Conservation (phyloP, 30 jellyfish, hydroid and myxozoan species). For the Clytia hemisphaerica region DNA sequence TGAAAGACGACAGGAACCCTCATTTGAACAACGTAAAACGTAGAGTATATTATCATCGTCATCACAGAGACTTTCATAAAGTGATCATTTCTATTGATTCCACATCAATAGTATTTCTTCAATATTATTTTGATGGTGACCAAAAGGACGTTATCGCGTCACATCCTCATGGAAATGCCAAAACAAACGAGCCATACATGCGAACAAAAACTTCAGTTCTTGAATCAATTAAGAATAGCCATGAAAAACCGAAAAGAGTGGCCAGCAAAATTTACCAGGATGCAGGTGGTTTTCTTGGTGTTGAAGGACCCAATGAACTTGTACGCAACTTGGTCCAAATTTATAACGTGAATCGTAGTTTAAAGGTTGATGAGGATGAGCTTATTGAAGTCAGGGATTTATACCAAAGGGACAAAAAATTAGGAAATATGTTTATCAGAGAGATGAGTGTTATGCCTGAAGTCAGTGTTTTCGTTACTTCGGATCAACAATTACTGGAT, state of each 20-base stretch:
- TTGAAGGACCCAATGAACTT: background rate
- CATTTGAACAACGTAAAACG: too few relatives aligned
- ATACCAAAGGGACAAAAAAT: background rate
- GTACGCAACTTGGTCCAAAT: background rate
- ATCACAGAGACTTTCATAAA: slow-evolving; percentile 8
- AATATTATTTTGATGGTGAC: too few relatives aligned
- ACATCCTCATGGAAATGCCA: slow-evolving; percentile 21
- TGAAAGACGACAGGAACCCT: too few relatives aligned
- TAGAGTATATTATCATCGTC: slow-evolving; percentile 5
- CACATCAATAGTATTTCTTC: background rate
- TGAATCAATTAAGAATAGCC: background rate
- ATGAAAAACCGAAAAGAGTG: slow-evolving; percentile 1
- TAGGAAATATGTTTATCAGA: background rate
- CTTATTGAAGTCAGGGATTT: background rate
- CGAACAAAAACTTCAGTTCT: slow-evolving; percentile 4
- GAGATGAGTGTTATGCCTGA: slow-evolving; percentile 6
- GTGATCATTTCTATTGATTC: background rate
- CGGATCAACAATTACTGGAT: slow-evolving; percentile 11
- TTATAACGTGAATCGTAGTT: too few relatives aligned
- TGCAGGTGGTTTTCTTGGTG: slow-evolving; percentile 17
- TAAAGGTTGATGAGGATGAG: background rate
- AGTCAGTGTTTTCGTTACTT: slow-evolving; percentile 11
- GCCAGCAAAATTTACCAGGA: background rate
- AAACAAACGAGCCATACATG: slow-evolving; percentile 11
- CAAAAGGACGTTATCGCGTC: slow-evolving; percentile 3